These are phyloP conservation scores for Heteromyza rotundicornis DNA, from an alignment of 2,888 invertebrate genomes.

Conservation along the genomic window DNA sequence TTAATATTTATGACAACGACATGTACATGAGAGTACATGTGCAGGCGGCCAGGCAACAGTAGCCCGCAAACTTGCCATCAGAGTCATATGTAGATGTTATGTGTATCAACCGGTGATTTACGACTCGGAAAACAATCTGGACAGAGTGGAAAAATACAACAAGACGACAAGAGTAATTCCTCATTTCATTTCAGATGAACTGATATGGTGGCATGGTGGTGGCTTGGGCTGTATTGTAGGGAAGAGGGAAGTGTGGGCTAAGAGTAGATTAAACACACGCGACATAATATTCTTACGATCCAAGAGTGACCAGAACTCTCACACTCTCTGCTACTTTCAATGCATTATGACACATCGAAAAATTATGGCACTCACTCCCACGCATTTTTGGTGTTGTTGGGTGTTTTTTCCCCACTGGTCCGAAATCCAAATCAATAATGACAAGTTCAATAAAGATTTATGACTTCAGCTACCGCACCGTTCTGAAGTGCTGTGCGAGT, in stretches of 20 bases:
- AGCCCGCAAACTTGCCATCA: not conserved
- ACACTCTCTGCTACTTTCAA: constrained; percentile 16
- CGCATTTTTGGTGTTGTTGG: no score
- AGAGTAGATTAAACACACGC: no score
- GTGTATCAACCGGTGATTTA: constrained; percentile 53
- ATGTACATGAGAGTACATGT: constrained; percentile 13
- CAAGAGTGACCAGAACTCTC: no score
- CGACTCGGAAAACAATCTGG: constrained; percentile 53
- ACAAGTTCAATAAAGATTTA: constrained; percentile 62
- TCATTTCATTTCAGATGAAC: constrained; percentile 50
- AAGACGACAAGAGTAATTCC: constrained; percentile 49
- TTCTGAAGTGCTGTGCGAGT: not conserved
- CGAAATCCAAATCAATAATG: constrained; percentile 59
- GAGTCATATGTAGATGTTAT: constrained; percentile 29
- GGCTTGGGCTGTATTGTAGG: not conserved
- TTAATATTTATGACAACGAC: constrained; percentile 63
- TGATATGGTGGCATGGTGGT: no score
- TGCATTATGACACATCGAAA: constrained; percentile 27
- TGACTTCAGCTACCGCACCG: constrained; percentile 37
- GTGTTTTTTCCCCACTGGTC: not conserved
- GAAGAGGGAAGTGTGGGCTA: no score
- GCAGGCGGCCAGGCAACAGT: not conserved
- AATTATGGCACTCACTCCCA: not conserved
- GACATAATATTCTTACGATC: not conserved
- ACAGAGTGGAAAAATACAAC: constrained; percentile 33